Evolutionary conservation across 2,797 vertebrate genomes (phyloP).

Genomic region (Naso thynnoides): DNA sequence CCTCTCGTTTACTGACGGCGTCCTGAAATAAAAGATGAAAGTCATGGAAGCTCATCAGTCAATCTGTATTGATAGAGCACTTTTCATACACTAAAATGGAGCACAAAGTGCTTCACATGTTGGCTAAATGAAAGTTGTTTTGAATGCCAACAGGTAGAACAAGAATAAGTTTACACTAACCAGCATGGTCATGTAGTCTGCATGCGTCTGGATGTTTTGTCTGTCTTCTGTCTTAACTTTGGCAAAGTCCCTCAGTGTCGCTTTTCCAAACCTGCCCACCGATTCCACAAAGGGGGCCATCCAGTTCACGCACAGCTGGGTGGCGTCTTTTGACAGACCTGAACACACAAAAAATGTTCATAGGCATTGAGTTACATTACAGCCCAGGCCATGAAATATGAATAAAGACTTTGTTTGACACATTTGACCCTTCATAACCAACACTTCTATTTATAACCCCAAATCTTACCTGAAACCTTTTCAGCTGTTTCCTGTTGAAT

Average conservation of each 20-base stretch:
- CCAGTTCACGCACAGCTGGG: slow-evolving; percentile 89
- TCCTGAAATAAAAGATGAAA: slow-evolving; percentile 45
- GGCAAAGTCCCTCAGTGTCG: slow-evolving; percentile 84
- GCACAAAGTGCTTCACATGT: no score
- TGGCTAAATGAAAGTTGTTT: neutral
- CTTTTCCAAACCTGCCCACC: slow-evolving; percentile 68
- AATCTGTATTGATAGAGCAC: no score
- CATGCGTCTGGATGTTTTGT: slow-evolving; percentile 92
- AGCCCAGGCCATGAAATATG: neutral
- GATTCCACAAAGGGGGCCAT: slow-evolving; percentile 87
- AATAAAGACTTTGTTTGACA: neutral
- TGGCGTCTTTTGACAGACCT: slow-evolving; percentile 88
- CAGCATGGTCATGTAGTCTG: slow-evolving; percentile 90
- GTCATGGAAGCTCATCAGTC: neutral
- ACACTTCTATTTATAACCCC: neutral
- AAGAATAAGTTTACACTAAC: slow-evolving; percentile 79
- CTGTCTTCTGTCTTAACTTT: slow-evolving; percentile 85
- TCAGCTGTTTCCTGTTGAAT: slow-evolving; percentile 85
- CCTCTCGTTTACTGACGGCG: slow-evolving; percentile 53
- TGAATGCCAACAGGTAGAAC: neutral
- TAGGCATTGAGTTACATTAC: neutral
- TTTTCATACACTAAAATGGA: no score
- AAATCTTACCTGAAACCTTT: slow-evolving; percentile 86
- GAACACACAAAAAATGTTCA: neutral
- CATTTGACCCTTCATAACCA: neutral